Evolutionary conservation across 2,113 vertebrate species (phyloP), one percentile per base, ranked within the genome.

Genomic region (Anser brachyrhynchus): DNA sequence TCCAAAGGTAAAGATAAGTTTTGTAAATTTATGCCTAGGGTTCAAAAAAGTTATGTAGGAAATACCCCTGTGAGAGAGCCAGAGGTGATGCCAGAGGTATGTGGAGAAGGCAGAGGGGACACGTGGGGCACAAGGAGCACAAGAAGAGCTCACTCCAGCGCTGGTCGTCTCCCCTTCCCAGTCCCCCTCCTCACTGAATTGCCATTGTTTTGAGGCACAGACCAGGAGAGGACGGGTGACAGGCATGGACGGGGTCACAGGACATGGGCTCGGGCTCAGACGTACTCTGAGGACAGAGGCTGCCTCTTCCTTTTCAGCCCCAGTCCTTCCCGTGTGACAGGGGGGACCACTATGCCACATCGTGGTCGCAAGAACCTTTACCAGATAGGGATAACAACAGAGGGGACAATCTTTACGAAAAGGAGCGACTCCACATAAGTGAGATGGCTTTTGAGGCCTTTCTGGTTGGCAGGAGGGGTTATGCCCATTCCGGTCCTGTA

Each of bases 1-100:
- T 71, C 83, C 17, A 55, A 71, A 79, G 94, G 87, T 75, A 96
- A 97, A 95, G 51, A 77, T 8, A 54, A 93, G 62, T 29, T 92
- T 58, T 41, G 7, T 46, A 18, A 14, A 5, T 28, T 33, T 26
- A 11, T n/a, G 12, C 9, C 2, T 65, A 57, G 71, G 19, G 39
- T 35, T 72, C 21, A 19, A 52, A 52, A 59, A 49, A 52, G 6
- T 18, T 10, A 17, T 13, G 33, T 4, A 69, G 69, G 43, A 43
- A 43, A 35, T 22, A 9, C 10, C 29, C 21, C n/a, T 1, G 2
- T 33, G 39, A n/a, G 44, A 71, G 26, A 49, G 39, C 46, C 61
- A 44, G 44, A 51, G 9, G 44, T 0, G 4, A 66, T 8, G 15
- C 41, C 44, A 39, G 67, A 29, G 0, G 3, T 7, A 11, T 6